Percentiles rank a stretch among this genome's conserved stretches.
Evolutionary conservation across 2,113 vertebrate genomes (phyloP).

Genomic region (Arenaria interpres): DNA sequence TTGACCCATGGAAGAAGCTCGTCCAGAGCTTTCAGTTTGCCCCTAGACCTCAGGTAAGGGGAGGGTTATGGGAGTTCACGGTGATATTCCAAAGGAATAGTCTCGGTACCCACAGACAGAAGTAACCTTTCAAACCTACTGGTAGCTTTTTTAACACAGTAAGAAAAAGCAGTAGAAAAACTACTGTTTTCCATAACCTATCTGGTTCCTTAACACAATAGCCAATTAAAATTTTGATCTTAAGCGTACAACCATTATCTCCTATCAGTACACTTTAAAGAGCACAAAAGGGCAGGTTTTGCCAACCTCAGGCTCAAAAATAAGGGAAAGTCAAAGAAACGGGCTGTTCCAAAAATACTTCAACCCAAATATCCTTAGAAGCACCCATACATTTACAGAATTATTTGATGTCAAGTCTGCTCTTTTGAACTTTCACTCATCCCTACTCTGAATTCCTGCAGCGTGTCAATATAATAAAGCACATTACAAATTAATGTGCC

Average conservation of each 20-base stretch:
- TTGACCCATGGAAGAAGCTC: not conserved
- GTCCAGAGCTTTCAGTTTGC: not conserved
- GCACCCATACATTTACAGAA: not conserved
- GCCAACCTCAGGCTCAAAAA: not conserved
- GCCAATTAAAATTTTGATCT: not conserved
- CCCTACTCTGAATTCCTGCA: not conserved
- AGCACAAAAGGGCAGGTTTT: not conserved
- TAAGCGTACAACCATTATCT: not conserved
- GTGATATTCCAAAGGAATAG: not conserved
- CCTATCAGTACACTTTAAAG: not conserved
- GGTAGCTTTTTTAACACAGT: not conserved
- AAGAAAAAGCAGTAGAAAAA: not conserved
- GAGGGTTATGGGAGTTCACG: not conserved
- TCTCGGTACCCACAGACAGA: not conserved
- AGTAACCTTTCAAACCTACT: not conserved
- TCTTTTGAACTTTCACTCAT: slow-evolving; percentile 21
- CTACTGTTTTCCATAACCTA: not conserved
- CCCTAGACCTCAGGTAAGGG: not conserved
- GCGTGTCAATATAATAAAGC: not conserved
- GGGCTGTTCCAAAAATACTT: not conserved
- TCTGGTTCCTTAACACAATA: not conserved
- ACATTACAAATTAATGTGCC: not conserved
- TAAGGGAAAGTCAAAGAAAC: not conserved
- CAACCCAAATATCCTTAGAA: not conserved
- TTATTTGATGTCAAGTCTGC: not conserved